A percentile compares a stretch with the other conserved stretches of the same genome.
These are phyloP conservation scores for Ptychodera flava DNA, from an alignment of 35 echinoderm and acorn worm genomes.

Conservation along the genomic window DNA sequence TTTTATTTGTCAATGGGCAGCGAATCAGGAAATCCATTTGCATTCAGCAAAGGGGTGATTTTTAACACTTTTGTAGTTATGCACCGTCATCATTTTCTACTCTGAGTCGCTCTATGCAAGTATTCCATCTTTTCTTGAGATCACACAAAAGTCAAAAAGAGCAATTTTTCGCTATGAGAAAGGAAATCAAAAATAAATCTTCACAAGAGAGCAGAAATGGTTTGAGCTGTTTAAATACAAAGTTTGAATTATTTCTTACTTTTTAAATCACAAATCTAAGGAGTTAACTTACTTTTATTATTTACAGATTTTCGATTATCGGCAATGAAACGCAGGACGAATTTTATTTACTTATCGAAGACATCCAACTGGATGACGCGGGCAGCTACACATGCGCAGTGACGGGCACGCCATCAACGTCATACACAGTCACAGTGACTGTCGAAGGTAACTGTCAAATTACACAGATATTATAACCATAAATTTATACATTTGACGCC, in stretches of 20 bases:
- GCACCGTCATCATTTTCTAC: too few species aligned
- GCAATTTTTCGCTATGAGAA: too few species aligned
- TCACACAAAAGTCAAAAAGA: too few species aligned
- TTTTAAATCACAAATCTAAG: neutral
- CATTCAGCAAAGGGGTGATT: too few species aligned
- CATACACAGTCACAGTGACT: constrained; percentile 50
- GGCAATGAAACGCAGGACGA: constrained; percentile 50
- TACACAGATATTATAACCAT: neutral
- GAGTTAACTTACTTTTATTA: neutral
- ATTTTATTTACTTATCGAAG: constrained; percentile 53
- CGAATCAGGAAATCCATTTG: too few species aligned
- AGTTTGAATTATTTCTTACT: neutral
- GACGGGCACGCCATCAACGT: constrained; percentile 28
- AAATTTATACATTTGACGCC: neutral
- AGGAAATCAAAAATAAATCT: too few species aligned
- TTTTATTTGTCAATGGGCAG: too few species aligned
- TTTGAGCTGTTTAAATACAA: neutral
- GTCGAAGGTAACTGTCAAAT: constrained; percentile 38
- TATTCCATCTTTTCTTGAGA: too few species aligned
- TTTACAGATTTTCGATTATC: constrained; percentile 19
- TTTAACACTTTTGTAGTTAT: too few species aligned
- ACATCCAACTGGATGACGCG: constrained; percentile 27
- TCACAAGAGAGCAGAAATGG: neutral
- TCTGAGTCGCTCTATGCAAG: too few species aligned
- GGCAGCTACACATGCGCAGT: constrained; percentile 61